phyloP scores from a whole-genome alignment of 2,888 invertebrate genomes.

The Branchellion lobata region DNA sequence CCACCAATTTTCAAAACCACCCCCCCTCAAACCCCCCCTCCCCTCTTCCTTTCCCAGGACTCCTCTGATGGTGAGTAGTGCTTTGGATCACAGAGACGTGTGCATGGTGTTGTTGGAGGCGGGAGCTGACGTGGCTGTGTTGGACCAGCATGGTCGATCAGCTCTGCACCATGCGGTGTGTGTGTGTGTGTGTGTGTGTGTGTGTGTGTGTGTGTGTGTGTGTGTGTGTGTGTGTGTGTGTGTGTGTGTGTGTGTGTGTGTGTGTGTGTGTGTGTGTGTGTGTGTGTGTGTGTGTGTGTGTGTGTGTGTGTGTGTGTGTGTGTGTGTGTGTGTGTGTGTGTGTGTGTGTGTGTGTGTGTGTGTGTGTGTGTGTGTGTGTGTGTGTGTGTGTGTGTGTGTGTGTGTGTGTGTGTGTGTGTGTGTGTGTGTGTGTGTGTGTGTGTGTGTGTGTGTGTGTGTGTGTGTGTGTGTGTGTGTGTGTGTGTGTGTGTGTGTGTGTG shows the following conservation, averaged over 20 bases:
- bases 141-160: neutral
- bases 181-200: neutral
- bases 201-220: neutral
- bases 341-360: constrained; percentile 15
- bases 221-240: neutral
- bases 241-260: constrained; percentile 15
- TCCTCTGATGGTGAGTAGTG: neutral
- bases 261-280: constrained; percentile 31
- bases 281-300: constrained; percentile 27
- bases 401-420: neutral
- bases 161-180: constrained; percentile 4
- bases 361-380: constrained; percentile 9
- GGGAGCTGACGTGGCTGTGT: constrained; percentile 24
- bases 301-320: constrained; percentile 14
- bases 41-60: neutral
- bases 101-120: constrained; percentile 34
- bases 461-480: constrained; percentile 23
- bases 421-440: constrained; percentile 13
- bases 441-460: constrained; percentile 23
- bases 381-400: constrained; percentile 14
- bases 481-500: constrained; percentile 23
- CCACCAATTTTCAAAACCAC: too few relatives aligned
- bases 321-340: constrained; percentile 14
- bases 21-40: too few relatives aligned
- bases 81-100: neutral